These are phyloP conservation scores for Drosophila glabriapex DNA, from an alignment of 2,888 invertebrate species.

Conservation along the genomic window DNA sequence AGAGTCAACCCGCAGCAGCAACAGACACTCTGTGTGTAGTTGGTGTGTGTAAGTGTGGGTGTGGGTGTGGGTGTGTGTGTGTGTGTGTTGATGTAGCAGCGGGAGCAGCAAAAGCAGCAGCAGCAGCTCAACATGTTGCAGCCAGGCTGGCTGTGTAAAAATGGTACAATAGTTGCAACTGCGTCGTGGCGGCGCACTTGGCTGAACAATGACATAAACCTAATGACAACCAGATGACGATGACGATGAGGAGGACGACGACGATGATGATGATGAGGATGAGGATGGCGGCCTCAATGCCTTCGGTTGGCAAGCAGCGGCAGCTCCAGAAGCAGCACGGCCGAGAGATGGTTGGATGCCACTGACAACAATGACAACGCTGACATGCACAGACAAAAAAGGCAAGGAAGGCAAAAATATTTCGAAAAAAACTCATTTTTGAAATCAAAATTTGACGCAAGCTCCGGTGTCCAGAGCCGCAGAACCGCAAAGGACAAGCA, in stretches of 20 bases:
- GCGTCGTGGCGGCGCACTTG: slow-evolving; percentile 55
- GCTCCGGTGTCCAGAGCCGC: slow-evolving; percentile 8
- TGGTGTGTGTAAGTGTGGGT: background rate
- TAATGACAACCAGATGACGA: slow-evolving; percentile 52
- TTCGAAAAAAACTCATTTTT: background rate
- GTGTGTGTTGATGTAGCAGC: background rate
- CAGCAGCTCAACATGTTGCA: slow-evolving; percentile 30
- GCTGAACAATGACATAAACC: slow-evolving; percentile 68
- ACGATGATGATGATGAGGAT: background rate
- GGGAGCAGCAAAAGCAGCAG: background rate
- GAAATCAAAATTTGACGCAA: slow-evolving; percentile 18
- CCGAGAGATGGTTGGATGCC: slow-evolving; percentile 40
- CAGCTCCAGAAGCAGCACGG: background rate
- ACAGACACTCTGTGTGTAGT: background rate
- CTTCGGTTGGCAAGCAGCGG: slow-evolving; percentile 1
- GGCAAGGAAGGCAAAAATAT: background rate
- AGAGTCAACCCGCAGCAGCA: slow-evolving; percentile 16
- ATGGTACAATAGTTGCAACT: slow-evolving; percentile 54
- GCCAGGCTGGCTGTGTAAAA: slow-evolving; percentile 40
- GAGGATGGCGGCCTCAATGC: slow-evolving; percentile 8
- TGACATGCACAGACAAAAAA: slow-evolving; percentile 39
- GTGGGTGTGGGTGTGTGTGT: background rate
- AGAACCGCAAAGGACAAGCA: slow-evolving; percentile 11
- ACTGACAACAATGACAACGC: slow-evolving; percentile 63
- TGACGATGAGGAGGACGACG: background rate